Evolutionary conservation across 2,113 vertebrate genomes (phyloP), one percentile per base, ranked within the genome.

Genomic region (Arothron firmamentum): DNA sequence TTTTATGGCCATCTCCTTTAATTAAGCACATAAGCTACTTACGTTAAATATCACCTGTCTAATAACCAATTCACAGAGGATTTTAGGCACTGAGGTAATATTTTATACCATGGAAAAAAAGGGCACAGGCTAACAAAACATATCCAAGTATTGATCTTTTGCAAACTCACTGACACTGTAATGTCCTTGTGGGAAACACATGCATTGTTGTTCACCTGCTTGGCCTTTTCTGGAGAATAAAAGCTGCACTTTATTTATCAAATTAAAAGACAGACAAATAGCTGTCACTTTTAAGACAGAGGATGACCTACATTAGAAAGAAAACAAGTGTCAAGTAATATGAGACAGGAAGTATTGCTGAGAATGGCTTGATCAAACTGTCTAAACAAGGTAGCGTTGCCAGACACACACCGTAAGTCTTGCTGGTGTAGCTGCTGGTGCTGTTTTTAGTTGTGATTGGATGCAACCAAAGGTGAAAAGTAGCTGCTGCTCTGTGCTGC

Each of bases 241-340:
- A 11, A 18, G 53, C 67, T 50, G 53, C 31, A 61, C 82, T 79
- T 75, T 78, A 77, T 80, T 78, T 74, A 72, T 79, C 56, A 68
- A 70, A 67, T 62, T 28, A 17, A 72, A 59, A 38, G 9, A 38
- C 34, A 38, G 34, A 38, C 8, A 11, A 38, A 38, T 38, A 11
- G 34, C 34, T 38, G 28, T 28, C 6, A 69, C 69, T 67, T 79
- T 75, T 77, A 67, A 59, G 51, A 45, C 17, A 25, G 53, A 12
- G 34, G 34, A 38, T 0, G 3, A 34, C 16, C 45, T 10, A 0
- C 0, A 70, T 53, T 54, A 53, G 56, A 64, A 43, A 56, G 41
- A 45, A 69, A 70, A 25, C 18, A 31, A 74, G 57, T 25, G 28
- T 17, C 66, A 60, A 9, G 64, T 63, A 58, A 6, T 64, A 45